Conservation (phyloP, 2,888 invertebrate genomes). For the Drosophila meridiana region DNA sequence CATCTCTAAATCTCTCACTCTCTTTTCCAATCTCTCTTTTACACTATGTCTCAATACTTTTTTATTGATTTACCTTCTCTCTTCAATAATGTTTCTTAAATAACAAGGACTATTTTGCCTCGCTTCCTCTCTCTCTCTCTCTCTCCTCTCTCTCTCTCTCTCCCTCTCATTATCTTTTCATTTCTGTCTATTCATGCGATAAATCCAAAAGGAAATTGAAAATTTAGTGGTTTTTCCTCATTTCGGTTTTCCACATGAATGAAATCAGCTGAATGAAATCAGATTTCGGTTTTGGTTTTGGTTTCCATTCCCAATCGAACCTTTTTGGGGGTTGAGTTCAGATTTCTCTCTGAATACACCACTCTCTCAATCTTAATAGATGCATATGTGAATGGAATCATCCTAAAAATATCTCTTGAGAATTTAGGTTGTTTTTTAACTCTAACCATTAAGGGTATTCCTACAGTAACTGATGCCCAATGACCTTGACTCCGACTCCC, state of each 20-base stretch:
- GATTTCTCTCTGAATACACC: neutral
- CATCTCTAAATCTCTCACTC: neutral
- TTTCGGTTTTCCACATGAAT: neutral
- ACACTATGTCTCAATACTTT: neutral
- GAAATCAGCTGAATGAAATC: conserved; percentile 2
- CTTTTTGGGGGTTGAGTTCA: neutral
- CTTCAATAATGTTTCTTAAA: neutral
- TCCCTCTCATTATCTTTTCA: neutral
- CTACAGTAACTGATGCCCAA: neutral
- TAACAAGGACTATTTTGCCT: neutral
- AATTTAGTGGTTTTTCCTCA: neutral
- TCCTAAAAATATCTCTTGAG: neutral
- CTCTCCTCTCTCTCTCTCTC: neutral
- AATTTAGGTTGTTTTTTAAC: neutral
- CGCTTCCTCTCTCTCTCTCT: neutral
- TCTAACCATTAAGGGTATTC: neutral
- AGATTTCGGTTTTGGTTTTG: conserved; percentile 1
- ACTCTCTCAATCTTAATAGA: neutral
- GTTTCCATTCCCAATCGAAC: neutral
- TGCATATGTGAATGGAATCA: neutral
- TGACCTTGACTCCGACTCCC: neutral
- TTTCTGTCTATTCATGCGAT: neutral
- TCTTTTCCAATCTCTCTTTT: neutral
- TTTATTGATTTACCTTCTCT: neutral
- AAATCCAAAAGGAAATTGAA: neutral